Evolutionary conservation across 2,113 vertebrate genomes (phyloP).

Genomic region (Sclerurus mexicanus): DNA sequence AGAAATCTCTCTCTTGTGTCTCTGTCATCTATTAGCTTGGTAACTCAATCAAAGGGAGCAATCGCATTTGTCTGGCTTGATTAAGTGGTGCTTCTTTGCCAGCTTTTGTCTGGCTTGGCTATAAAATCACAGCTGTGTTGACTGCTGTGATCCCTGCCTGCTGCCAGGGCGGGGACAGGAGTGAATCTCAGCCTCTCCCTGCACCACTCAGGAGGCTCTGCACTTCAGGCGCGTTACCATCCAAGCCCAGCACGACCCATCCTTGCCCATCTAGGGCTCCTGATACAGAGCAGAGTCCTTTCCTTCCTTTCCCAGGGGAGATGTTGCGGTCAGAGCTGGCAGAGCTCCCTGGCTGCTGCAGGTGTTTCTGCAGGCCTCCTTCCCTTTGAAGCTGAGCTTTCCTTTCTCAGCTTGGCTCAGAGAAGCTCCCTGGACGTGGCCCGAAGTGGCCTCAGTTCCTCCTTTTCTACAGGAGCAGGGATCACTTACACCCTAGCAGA

Average conservation of each 20-base stretch:
- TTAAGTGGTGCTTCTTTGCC: slow-evolving; percentile 43
- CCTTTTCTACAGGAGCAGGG: neutral
- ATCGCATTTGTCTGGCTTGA: slow-evolving; percentile 42
- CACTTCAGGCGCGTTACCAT: neutral
- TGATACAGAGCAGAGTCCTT: neutral
- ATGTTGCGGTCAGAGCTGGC: neutral
- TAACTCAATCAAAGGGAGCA: slow-evolving; percentile 58
- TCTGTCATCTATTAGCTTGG: slow-evolving; percentile 51
- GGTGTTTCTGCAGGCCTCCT: neutral
- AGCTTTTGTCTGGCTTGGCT: slow-evolving; percentile 8
- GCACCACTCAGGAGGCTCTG: neutral
- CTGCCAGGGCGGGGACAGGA: neutral
- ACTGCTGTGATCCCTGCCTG: neutral
- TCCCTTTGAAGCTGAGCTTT: neutral
- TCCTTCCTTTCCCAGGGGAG: neutral
- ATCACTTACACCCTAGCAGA: slow-evolving; percentile 14
- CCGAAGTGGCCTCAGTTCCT: neutral
- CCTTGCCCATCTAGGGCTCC: neutral
- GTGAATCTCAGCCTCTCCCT: neutral
- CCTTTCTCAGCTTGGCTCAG: neutral
- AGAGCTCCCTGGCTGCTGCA: neutral
- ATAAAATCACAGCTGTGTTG: neutral
- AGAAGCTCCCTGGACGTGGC: neutral
- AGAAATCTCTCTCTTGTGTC: slow-evolving; percentile 31
- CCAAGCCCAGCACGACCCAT: neutral